These are phyloP conservation scores for Petroica traversi DNA, from an alignment of 2,113 vertebrate genomes.

Conservation along the genomic window DNA sequence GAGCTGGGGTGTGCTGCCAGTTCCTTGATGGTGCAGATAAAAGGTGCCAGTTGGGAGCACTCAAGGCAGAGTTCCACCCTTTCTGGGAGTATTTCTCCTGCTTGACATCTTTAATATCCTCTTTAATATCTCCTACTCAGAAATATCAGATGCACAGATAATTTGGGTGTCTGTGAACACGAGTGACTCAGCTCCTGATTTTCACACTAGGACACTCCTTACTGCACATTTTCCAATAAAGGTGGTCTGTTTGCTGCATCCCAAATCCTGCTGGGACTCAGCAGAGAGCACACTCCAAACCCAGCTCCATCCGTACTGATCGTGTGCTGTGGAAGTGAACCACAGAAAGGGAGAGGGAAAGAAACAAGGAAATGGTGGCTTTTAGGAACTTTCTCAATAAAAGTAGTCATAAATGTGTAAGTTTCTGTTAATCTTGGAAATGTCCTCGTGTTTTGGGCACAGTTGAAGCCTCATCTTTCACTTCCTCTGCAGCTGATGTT, in stretches of 20 bases:
- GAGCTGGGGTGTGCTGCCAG: neutral
- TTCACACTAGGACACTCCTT: neutral
- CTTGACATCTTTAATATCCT: neutral
- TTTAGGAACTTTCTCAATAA: neutral
- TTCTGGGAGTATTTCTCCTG: neutral
- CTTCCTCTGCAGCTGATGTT: neutral
- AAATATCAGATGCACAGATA: neutral
- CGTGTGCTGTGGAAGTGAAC: neutral
- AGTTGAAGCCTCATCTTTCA: neutral
- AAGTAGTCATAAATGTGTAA: neutral
- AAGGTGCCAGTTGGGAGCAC: neutral
- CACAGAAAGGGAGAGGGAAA: neutral
- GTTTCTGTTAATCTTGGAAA: neutral
- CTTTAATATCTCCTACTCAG: neutral
- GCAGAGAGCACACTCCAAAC: neutral
- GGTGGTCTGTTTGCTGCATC: neutral
- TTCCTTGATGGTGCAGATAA: neutral
- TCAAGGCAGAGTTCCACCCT: neutral
- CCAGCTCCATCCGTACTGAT: fast-evolving
- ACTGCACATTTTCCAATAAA: neutral
- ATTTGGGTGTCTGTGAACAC: neutral
- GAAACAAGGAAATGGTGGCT: neutral
- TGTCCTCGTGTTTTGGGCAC: fast-evolving
- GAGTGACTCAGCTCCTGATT: neutral
- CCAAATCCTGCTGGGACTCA: neutral